Evolutionary conservation across 2,888 invertebrate species (phyloP), one percentile per base, ranked within the genome.

Genomic region (Hypomecis atomaria): DNA sequence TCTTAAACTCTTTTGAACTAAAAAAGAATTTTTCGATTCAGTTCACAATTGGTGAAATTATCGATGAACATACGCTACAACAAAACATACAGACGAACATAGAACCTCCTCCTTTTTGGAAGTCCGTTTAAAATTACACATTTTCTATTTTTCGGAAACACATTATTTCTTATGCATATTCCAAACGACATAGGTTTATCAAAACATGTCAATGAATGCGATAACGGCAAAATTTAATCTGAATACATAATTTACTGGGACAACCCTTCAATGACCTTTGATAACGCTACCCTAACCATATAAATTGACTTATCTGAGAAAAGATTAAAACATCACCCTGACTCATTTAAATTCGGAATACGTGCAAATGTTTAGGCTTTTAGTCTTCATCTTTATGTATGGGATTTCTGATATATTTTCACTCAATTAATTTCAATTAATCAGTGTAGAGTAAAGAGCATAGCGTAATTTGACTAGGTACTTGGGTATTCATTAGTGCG

Each of bases 291-390:
- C 56, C 45, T 47, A 36, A 38, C 38, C 37, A 56, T 38, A 56
- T 56, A 56, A 56, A 47, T 56, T 47, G n/a, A 47, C 56, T 56
- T 56, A 56, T 56, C 56, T 56, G 23, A 6, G 44, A 47, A 56
- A 54, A 54, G 53, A 54, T 54, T 54, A 42, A 54, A 42, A 42
- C 34, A 9, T 54, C 53, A 43, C 4, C 6, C 8, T 43, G 53
- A 43, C 43, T 42, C 34, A 43, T 54, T 34, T 10, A 54, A 34
- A 54, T 11, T 54, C 7, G 42, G 47, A 38, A 38, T n/a, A n/a
- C n/a, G n/a, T n/a, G n/a, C n/a, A n/a, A 38, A 38, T 38, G 38
- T 38, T 38, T 38, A 38, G 9, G 9, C 38, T 38, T 6, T 38
- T 23, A 23, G 23, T 23, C 9, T 13, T 23, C 45, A 8, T 6